Evolutionary conservation across 2,113 vertebrate species (phyloP).

Genomic region (Nothocercus nigrocapillus): DNA sequence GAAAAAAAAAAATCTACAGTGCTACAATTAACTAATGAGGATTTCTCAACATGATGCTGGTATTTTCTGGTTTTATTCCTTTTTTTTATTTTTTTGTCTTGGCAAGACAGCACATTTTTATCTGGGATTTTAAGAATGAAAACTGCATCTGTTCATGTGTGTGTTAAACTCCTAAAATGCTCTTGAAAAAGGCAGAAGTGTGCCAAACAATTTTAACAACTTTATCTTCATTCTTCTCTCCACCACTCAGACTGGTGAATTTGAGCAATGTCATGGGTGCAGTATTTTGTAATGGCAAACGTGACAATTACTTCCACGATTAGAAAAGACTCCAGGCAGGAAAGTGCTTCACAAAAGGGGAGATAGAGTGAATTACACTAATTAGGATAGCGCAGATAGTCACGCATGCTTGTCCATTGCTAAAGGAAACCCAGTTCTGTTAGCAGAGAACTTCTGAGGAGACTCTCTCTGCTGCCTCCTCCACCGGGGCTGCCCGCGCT

Average conservation of each 20-base stretch:
- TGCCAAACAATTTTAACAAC: not conserved
- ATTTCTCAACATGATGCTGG: not conserved
- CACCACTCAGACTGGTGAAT: not conserved
- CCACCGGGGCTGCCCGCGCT: fast-evolving
- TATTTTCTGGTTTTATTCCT: not conserved
- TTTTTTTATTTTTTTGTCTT: not conserved
- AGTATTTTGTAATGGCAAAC: not conserved
- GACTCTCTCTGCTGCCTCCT: not conserved
- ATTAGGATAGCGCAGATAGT: conserved; percentile 6
- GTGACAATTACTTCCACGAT: conserved; percentile 6
- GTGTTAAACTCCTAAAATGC: not conserved
- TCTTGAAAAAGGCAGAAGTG: not conserved
- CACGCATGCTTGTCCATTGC: not conserved
- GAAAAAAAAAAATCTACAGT: not conserved
- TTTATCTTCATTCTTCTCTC: not conserved
- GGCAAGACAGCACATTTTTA: not conserved
- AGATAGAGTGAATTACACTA: conserved; percentile 16
- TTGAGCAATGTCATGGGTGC: not conserved
- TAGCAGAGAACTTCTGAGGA: not conserved
- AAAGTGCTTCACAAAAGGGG: not conserved
- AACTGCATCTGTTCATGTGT: not conserved
- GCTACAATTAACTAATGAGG: not conserved
- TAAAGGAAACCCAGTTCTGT: not conserved
- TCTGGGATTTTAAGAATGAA: not conserved
- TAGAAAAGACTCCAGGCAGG: conserved; percentile 4